phyloP scores from a whole-genome alignment of 2,888 invertebrate genomes.

The Arctia plantaginis region DNA sequence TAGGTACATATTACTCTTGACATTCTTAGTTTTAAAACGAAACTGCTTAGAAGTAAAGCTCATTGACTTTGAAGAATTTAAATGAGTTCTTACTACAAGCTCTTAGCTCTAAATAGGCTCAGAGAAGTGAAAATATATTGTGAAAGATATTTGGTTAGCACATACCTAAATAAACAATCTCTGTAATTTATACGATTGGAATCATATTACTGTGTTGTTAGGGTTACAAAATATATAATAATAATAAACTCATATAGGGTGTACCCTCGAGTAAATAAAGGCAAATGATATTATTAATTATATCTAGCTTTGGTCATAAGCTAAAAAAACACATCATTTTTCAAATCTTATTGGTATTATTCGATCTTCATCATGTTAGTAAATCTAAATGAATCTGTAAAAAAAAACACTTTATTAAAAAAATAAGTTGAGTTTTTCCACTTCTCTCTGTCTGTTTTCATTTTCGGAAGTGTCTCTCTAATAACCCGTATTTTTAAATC shows the following conservation, averaged over 20 bases:
- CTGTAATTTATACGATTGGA: neutral
- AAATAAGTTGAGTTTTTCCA: too few relatives aligned
- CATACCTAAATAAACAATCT: neutral
- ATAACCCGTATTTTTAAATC: too few relatives aligned
- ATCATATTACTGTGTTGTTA: neutral
- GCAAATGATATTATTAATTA: neutral
- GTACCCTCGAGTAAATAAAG: neutral
- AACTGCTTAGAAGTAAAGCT: constrained; percentile 13
- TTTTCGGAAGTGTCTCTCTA: too few relatives aligned
- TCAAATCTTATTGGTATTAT: too few relatives aligned
- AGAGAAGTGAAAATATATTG: neutral
- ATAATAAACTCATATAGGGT: too few relatives aligned
- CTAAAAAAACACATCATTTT: too few relatives aligned
- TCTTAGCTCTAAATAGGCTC: neutral
- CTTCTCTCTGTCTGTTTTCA: too few relatives aligned
- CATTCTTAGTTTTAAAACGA: constrained; percentile 12
- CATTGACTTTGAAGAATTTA: constrained; percentile 12
- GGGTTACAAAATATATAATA: neutral
- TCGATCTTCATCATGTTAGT: too few relatives aligned
- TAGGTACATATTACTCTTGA: constrained; percentile 21
- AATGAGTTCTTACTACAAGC: neutral
- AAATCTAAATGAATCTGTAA: too few relatives aligned
- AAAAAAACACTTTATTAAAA: too few relatives aligned
- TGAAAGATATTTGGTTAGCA: neutral
- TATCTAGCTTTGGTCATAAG: too few relatives aligned